Evolutionary conservation across 2,113 vertebrate species (phyloP), one percentile per base, ranked within the genome.

Genomic region (Elaphurus davidianus): DNA sequence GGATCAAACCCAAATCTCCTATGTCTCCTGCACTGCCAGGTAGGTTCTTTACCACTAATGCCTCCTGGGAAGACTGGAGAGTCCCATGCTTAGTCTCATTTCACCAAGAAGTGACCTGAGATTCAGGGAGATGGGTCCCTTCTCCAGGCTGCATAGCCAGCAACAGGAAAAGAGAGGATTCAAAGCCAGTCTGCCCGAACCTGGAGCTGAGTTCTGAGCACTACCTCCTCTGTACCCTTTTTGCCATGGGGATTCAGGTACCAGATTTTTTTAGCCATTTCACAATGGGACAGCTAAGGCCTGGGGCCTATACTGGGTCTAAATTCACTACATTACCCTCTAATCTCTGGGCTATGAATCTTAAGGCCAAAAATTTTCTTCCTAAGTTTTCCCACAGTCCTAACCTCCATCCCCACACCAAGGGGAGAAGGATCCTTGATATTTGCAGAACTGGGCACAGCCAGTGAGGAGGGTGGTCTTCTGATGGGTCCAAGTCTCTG

Each of bases 21-120:
- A 52, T 52, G 50, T 52, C 50, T 52, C 50, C 50, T 6, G 12
- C 1, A 5, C 10, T 59, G 57, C 27, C 59, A 28, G 27, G 27
- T 0, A 5, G 57, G 5, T 13, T 28, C 12, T 12, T 60, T 28
- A 28, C 27, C 27, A 28, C 12, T 28, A 28, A 60, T 0, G 2
- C 59, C 27, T 28, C 12, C 59, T 60, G 59, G 59, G 27, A 28
- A 60, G 12, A 11, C 59, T 60, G 60, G 78, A 12, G 3, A 45
- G 7, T 3, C 17, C 47, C 10, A 1, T 3, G 6, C 14, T 43
- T 12, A 23, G 8, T 12, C 60, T 82, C 25, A 40, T 50, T 33
- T 59, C 60, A 86, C 60, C 14, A 52, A 52, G 50, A 52, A 4
- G 43, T 60, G 57, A 23, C 16, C 36, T 12, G 60, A 36, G 62